Evolutionary conservation across 2,113 vertebrate genomes (phyloP).

Genomic region (Catharus minimus): DNA sequence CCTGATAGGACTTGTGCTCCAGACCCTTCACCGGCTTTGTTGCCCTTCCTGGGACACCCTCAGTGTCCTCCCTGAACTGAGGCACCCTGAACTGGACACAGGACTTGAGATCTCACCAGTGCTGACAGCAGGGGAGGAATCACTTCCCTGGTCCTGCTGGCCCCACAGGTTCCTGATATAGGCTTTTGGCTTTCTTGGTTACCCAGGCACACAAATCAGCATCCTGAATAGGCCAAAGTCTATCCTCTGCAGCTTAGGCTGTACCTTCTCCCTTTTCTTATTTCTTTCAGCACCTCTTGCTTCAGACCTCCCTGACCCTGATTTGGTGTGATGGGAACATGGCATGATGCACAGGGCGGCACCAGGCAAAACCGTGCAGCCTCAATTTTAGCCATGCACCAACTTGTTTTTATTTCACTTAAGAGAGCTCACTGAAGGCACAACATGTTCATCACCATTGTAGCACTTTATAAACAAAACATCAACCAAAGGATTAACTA

Average conservation of each 20-base stretch:
- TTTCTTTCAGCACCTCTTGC: not conserved
- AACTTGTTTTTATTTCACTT: not conserved
- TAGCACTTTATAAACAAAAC: not conserved
- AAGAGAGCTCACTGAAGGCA: not conserved
- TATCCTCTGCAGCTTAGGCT: not conserved
- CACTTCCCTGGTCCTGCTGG: not conserved
- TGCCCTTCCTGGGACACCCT: not conserved
- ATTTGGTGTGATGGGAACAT: not conserved
- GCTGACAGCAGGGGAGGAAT: rapidly evolving
- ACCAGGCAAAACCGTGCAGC: rapidly evolving
- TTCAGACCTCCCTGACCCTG: not conserved
- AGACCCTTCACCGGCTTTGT: not conserved
- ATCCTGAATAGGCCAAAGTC: not conserved
- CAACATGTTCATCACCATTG: not conserved
- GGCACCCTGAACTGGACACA: too few species aligned
- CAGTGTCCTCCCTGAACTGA: not conserved
- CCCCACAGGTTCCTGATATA: not conserved
- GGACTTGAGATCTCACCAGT: not conserved
- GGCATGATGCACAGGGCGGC: rapidly evolving
- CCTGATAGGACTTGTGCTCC: not conserved
- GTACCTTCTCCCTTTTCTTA: not conserved
- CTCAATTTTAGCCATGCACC: not conserved
- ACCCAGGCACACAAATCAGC: not conserved
- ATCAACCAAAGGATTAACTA: not conserved
- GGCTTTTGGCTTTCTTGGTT: not conserved